phyloP scores from a whole-genome alignment of 2,113 vertebrate species.

The Apeltes quadracus region DNA sequence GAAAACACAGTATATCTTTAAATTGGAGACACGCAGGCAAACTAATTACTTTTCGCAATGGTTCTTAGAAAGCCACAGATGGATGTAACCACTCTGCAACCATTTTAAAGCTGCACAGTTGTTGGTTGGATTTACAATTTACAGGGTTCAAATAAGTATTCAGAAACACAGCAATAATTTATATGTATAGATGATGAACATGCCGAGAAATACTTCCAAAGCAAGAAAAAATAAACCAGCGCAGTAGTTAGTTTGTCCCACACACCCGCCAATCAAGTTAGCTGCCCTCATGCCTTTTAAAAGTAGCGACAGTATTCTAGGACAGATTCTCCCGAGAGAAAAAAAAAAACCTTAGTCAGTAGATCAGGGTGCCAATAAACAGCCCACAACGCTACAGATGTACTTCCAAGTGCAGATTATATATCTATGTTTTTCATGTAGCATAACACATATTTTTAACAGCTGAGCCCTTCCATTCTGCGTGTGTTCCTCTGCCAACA shows the following conservation, averaged over 20 bases:
- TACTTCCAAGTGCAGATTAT: conserved; percentile 9
- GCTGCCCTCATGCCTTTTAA: conserved; percentile 6
- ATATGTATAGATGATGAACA: too few species aligned
- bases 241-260: conserved; percentile 4
- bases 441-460: background rate
- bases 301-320: conserved; percentile 16
- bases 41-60: background rate
- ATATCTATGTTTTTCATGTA: background rate
- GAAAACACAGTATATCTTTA: conserved; percentile 28
- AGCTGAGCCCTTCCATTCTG: background rate
- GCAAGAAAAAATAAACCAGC: conserved; percentile 11
- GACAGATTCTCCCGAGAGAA: conserved; percentile 1
- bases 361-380: conserved; percentile 21
- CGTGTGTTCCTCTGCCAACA: background rate
- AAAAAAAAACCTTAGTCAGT: background rate
- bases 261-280: background rate
- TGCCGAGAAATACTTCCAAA: background rate
- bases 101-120: conserved; percentile 12
- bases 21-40: background rate
- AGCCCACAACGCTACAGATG: conserved; percentile 3
- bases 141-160: conserved; percentile 15
- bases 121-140: background rate
- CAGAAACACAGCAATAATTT: background rate
- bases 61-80: conserved; percentile 1
- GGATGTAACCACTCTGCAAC: conserved; percentile 7